Percentiles rank a stretch among this genome's conserved stretches.
phyloP scores from a whole-genome alignment of 2,888 invertebrate species.

The Drosophila paranaensis region DNA sequence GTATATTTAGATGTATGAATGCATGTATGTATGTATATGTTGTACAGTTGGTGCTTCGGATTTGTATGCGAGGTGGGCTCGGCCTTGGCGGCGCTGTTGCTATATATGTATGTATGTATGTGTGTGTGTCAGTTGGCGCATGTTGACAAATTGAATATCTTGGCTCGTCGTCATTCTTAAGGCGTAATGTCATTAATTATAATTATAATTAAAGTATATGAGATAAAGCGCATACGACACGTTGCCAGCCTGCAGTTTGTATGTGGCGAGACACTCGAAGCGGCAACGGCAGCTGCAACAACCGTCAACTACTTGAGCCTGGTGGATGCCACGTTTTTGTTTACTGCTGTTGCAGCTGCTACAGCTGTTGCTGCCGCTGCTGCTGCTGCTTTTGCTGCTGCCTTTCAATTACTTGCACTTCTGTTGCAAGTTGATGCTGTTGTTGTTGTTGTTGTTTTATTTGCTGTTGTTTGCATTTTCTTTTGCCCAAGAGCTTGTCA shows the following conservation, averaged over 20 bases:
- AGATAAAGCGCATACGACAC: constrained; percentile 56
- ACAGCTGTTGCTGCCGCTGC: constrained; percentile 29
- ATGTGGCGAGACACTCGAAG: constrained; percentile 5
- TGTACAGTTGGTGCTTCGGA: constrained; percentile 38
- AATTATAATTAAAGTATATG: constrained; percentile 36
- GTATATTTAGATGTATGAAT: not conserved
- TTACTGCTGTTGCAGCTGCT: constrained; percentile 26
- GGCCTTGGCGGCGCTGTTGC: not conserved
- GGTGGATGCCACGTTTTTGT: constrained; percentile 21
- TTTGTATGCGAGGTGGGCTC: not conserved
- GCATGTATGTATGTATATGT: not conserved
- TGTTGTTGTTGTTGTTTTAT: constrained; percentile 28
- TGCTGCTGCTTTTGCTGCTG: constrained; percentile 38
- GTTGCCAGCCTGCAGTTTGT: constrained; percentile 31
- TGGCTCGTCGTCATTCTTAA: constrained; percentile 42
- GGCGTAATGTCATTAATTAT: constrained; percentile 70
- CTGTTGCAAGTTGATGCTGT: constrained; percentile 19
- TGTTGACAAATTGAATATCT: constrained; percentile 67
- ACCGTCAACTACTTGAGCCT: constrained; percentile 47
- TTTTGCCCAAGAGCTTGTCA: constrained; percentile 72
- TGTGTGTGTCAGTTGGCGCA: constrained; percentile 6
- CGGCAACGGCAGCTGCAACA: constrained; percentile 27
- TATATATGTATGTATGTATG: too few relatives aligned
- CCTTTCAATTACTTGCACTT: constrained; percentile 74
- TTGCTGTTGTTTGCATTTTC: constrained; percentile 64